Conservation (phyloP, 2,797 vertebrate species). For the Cephalopachus bancanus region DNA sequence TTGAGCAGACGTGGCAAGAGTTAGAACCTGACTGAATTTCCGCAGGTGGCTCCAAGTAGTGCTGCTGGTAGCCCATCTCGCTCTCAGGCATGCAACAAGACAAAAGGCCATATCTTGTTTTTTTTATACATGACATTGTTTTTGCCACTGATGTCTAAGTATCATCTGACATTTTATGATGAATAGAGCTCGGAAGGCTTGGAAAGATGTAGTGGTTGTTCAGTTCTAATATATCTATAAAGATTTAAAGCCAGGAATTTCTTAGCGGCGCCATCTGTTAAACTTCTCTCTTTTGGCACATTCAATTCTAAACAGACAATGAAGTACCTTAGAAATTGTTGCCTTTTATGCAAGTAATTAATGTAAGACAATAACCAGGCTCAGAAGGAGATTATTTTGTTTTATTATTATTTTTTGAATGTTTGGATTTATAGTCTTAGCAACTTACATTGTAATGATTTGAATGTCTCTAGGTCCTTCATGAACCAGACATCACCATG, state of each 20-base stretch:
- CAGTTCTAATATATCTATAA: too few species aligned
- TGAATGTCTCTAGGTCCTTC: neutral
- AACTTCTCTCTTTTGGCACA: neutral
- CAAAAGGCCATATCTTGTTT: neutral
- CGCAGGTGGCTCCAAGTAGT: too few species aligned
- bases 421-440: neutral
- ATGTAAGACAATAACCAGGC: neutral
- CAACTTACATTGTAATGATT: neutral
- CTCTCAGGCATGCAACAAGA: too few species aligned
- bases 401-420: neutral
- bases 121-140: too few species aligned
- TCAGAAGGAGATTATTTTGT: neutral
- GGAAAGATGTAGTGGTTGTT: neutral
- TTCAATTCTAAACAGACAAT: neutral
- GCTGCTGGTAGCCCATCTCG: too few species aligned
- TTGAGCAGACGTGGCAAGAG: too few species aligned
- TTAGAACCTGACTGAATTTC: too few species aligned
- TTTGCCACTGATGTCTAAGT: accelerated
- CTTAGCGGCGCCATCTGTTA: neutral
- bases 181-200: neutral
- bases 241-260: neutral
- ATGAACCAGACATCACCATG: accelerated
- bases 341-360: neutral
- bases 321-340: neutral
- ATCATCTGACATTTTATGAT: neutral